These are phyloP conservation scores for Pasiphila rectangulata DNA, from an alignment of 2,888 invertebrate genomes.

Conservation along the genomic window DNA sequence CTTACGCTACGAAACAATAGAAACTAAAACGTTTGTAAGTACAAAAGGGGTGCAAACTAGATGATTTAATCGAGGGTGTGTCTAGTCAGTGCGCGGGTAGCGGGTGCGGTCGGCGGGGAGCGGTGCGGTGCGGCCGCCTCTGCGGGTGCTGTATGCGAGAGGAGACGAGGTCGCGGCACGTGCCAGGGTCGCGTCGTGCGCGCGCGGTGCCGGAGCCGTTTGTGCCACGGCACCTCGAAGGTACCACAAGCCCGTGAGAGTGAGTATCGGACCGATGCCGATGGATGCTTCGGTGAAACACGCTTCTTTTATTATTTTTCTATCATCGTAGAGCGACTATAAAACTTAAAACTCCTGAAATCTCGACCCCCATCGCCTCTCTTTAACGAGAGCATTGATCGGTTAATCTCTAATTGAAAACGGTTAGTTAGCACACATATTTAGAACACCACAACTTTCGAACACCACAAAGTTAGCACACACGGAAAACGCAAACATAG, in stretches of 20 bases:
- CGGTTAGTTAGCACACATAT: slow-evolving; percentile 19
- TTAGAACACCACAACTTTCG: slow-evolving; percentile 8
- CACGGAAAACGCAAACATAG: slow-evolving; percentile 19
- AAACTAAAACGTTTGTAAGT: no score
- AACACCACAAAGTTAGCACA: slow-evolving; percentile 17
- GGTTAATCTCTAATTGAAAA: slow-evolving; percentile 9
- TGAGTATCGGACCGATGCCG: slow-evolving; percentile 42
- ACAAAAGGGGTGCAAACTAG: slow-evolving; percentile 5
- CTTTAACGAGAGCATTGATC: slow-evolving; percentile 1
- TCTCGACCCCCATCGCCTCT: slow-evolving; percentile 24
- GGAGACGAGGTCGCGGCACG: slow-evolving; percentile 25
- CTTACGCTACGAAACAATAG: not conserved
- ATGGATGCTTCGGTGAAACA: slow-evolving; percentile 48
- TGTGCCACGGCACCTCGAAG: slow-evolving; percentile 42
- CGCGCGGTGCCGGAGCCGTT: slow-evolving; percentile 28
- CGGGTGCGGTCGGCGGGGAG: slow-evolving; percentile 30
- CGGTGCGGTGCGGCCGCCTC: slow-evolving; percentile 26
- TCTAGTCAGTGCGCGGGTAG: slow-evolving; percentile 13
- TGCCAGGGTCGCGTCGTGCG: slow-evolving; percentile 26
- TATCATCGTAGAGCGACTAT: slow-evolving; percentile 44
- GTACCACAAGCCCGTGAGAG: slow-evolving; percentile 44
- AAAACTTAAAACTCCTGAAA: slow-evolving; percentile 7
- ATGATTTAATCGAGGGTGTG: not conserved
- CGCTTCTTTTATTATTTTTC: slow-evolving; percentile 50
- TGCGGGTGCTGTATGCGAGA: slow-evolving; percentile 29